phyloP scores from a whole-genome alignment of 1,140 invertebrate genomes.

The Pogonognathellus flavescens region DNA sequence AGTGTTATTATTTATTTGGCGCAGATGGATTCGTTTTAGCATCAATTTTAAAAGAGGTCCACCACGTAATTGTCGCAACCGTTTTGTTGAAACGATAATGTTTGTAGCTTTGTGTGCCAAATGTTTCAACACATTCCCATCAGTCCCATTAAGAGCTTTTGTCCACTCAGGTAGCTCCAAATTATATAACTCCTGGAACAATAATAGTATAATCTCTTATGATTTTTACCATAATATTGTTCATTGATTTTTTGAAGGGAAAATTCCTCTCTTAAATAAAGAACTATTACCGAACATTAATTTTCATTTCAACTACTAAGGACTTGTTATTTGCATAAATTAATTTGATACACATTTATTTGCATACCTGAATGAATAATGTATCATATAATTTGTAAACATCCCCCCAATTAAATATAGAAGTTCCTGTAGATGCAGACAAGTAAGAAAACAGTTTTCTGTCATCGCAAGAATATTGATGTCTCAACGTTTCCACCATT shows the following conservation, averaged over 20 bases:
- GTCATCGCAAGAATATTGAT: not conserved
- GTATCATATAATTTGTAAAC: slow-evolving; percentile 13
- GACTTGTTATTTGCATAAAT: not conserved
- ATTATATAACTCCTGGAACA: not conserved
- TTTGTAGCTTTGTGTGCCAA: not conserved
- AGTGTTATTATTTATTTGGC: not conserved
- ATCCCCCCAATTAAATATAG: not conserved
- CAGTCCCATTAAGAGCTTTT: slow-evolving; percentile 6
- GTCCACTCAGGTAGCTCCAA: not conserved
- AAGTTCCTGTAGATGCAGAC: not conserved
- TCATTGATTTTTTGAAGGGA: no score
- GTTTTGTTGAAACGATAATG: slow-evolving; percentile 70
- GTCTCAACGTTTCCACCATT: not conserved
- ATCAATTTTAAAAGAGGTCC: slow-evolving; percentile 55
- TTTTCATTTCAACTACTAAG: no score
- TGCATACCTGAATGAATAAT: slow-evolving; percentile 6
- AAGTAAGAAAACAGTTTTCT: not conserved
- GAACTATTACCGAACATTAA: no score
- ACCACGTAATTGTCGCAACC: slow-evolving; percentile 72
- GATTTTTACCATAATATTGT: no score
- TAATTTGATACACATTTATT: not conserved
- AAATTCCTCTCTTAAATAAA: no score
- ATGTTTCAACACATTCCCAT: not conserved
- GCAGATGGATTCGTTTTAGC: slow-evolving; percentile 9
- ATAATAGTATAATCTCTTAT: not conserved